Evolutionary conservation across 2,888 invertebrate species (phyloP).

Genomic region (Pterostichus niger): DNA sequence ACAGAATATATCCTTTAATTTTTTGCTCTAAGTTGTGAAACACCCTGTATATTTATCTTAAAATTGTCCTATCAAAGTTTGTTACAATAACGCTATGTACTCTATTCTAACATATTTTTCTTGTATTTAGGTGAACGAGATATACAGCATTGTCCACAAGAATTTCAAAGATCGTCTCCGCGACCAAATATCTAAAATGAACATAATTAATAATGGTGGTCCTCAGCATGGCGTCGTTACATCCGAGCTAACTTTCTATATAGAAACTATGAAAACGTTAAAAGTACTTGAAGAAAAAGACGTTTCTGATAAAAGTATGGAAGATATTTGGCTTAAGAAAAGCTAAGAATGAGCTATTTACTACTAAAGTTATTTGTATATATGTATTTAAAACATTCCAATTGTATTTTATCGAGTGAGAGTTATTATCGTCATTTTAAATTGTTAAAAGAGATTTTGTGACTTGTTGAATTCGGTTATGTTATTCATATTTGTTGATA

Average conservation of each 20-base stretch:
- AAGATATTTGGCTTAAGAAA: slow-evolving; percentile 90
- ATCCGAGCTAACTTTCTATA: slow-evolving; percentile 93
- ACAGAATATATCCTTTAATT: no score
- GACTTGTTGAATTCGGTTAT: slow-evolving; percentile 49
- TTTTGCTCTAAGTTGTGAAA: no score
- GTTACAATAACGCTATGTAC: not conserved
- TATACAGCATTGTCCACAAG: slow-evolving; percentile 85
- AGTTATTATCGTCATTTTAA: slow-evolving; percentile 51
- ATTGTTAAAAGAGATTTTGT: slow-evolving; percentile 31
- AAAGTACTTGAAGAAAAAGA: slow-evolving; percentile 88
- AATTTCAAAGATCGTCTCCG: slow-evolving; percentile 92
- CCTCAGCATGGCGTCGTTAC: slow-evolving; percentile 98
- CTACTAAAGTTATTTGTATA: slow-evolving; percentile 54
- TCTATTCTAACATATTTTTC: slow-evolving; percentile 76
- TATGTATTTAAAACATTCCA: slow-evolving; percentile 64
- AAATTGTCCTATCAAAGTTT: not conserved
- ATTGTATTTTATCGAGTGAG: slow-evolving; percentile 63
- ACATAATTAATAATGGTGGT: slow-evolving; percentile 96
- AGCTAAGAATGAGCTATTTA: slow-evolving; percentile 3
- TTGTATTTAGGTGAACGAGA: slow-evolving; percentile 78
- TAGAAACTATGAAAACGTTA: slow-evolving; percentile 90
- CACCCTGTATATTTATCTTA: no score
- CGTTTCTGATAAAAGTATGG: slow-evolving; percentile 87
- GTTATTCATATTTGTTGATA: slow-evolving; percentile 11
- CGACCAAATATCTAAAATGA: slow-evolving; percentile 90